Percentiles rank a stretch among this genome's conserved stretches.
These are phyloP conservation scores for Ceratitis capitata DNA, from an alignment of 1,140 invertebrate genomes.

Conservation along the genomic window DNA sequence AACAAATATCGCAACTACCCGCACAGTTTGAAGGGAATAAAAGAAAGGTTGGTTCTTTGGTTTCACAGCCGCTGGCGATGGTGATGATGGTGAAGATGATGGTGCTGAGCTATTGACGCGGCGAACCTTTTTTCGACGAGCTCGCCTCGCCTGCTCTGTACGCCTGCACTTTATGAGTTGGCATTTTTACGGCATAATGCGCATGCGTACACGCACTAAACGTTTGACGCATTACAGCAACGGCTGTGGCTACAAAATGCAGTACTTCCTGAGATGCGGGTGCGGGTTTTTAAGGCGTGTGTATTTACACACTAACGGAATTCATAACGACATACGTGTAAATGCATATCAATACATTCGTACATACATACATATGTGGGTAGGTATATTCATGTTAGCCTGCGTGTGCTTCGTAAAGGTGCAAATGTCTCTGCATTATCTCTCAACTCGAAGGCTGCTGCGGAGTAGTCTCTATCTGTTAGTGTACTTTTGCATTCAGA, in stretches of 20 bases:
- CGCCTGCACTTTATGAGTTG: not conserved
- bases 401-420: not conserved
- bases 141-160: not conserved
- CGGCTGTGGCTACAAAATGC: constrained; percentile 26
- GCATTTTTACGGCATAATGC: not conserved
- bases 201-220: not conserved
- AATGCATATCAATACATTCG: too few relatives aligned
- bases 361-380: not conserved
- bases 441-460: not conserved
- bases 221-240: not conserved
- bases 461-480: not conserved
- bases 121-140: not conserved
- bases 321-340: not conserved
- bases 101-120: too few relatives aligned
- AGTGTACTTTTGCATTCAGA: too few relatives aligned
- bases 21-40: constrained; percentile 7
- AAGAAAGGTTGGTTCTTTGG: not conserved
- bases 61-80: too few relatives aligned
- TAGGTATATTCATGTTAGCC: too few relatives aligned
- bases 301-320: constrained; percentile 21
- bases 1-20: not conserved
- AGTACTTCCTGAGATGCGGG: not conserved
- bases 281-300: not conserved
- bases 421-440: constrained; percentile 36
- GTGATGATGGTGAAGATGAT: too few relatives aligned